phyloP scores from a whole-genome alignment of 2,113 vertebrate species.

The cat (Felis catus) region F.catus_Fca126_mat1.0 CM031428.1:24698501-24699000 shows the following conservation, averaged over 20 bases:
- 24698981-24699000: not conserved
- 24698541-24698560: not conserved
- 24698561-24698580: not conserved
- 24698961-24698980: not conserved
- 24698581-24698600: not conserved
- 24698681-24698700: not conserved
- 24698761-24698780: not conserved
- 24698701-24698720: not conserved
- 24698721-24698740: not conserved
- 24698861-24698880: not conserved
- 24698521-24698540: not conserved
- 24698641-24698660: not conserved
- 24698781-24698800: not conserved
- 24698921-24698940: conserved; percentile 17
- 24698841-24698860: not conserved
- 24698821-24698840: not conserved
- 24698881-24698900: not conserved
- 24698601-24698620: not conserved
- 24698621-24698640: not conserved
- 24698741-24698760: not conserved
- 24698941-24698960: conserved; percentile 24
- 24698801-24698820: not conserved
- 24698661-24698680: not conserved
- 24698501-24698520: not conserved
- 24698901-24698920: not conserved